Conservation (phyloP, 2,113 vertebrate species). For the Cettia cetti region DNA sequence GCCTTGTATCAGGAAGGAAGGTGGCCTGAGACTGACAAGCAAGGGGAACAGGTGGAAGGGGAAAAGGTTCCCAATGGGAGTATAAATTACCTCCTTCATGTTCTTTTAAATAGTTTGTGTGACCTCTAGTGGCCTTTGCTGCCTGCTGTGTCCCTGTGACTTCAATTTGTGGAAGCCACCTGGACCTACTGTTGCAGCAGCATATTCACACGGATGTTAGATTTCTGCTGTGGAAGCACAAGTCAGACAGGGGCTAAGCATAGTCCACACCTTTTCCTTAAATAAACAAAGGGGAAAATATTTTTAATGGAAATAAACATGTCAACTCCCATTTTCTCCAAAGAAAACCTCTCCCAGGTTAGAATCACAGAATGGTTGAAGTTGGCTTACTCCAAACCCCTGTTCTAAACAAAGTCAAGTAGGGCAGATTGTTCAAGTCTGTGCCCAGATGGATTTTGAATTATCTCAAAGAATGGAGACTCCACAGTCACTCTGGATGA, state of each 20-base stretch:
- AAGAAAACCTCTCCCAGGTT: background rate
- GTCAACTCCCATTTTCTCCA: background rate
- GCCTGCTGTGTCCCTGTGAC: background rate
- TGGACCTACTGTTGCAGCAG: background rate
- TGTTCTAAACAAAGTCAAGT: background rate
- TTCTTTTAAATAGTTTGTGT: slow-evolving; percentile 8
- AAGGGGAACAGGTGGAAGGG: background rate
- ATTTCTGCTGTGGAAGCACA: background rate
- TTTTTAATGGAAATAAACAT: background rate
- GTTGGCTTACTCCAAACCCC: background rate
- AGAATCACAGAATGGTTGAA: background rate
- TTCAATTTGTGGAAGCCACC: background rate
- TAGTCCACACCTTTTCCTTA: background rate
- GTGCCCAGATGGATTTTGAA: background rate
- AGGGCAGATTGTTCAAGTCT: background rate
- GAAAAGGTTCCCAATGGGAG: background rate
- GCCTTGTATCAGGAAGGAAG: background rate
- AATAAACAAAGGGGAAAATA: background rate
- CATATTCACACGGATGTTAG: background rate
- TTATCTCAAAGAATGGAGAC: background rate
- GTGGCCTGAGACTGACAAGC: background rate
- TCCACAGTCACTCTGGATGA: background rate
- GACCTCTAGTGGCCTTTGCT: slow-evolving; percentile 30
- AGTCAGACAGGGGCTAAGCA: background rate
- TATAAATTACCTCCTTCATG: background rate